Percentiles rank a stretch among this genome's conserved stretches.
Conservation (phyloP, 2,113 vertebrate genomes). For the Mus pahari region DNA sequence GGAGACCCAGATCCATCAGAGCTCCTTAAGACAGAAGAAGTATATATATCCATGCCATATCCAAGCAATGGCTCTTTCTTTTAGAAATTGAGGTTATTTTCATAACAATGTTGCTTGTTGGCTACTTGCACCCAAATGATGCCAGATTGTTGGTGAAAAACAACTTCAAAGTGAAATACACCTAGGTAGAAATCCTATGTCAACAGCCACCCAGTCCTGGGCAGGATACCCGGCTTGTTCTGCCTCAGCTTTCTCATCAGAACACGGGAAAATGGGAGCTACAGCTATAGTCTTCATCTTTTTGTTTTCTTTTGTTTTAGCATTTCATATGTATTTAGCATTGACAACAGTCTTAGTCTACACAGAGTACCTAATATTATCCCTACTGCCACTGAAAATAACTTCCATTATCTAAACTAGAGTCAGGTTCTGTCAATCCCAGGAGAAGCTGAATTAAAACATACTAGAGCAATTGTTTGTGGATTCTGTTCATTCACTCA, state of each 20-base stretch:
- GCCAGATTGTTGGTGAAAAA: not conserved
- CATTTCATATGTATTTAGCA: not conserved
- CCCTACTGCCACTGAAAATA: not conserved
- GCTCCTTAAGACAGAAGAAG: not conserved
- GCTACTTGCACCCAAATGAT: not conserved
- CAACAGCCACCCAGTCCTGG: not conserved
- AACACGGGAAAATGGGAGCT: not conserved
- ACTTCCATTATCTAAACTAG: not conserved
- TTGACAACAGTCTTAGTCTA: not conserved
- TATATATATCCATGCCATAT: not conserved
- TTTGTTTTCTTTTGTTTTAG: not conserved
- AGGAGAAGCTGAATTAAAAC: conserved; percentile 1
- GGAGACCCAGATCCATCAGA: not conserved
- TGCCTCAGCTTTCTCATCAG: not conserved
- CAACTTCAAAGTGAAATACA: not conserved
- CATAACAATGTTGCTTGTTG: not conserved
- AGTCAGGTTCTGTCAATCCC: not conserved
- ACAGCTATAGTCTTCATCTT: not conserved
- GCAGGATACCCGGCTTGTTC: not conserved
- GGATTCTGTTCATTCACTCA: not conserved
- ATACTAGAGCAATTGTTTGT: not conserved
- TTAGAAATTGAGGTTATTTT: not conserved
- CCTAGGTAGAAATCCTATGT: not conserved
- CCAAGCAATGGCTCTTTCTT: not conserved
- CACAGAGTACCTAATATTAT: not conserved